These are phyloP conservation scores for Alexandromys fortis DNA, from an alignment of 2,113 vertebrate species.

Conservation along the genomic window DNA sequence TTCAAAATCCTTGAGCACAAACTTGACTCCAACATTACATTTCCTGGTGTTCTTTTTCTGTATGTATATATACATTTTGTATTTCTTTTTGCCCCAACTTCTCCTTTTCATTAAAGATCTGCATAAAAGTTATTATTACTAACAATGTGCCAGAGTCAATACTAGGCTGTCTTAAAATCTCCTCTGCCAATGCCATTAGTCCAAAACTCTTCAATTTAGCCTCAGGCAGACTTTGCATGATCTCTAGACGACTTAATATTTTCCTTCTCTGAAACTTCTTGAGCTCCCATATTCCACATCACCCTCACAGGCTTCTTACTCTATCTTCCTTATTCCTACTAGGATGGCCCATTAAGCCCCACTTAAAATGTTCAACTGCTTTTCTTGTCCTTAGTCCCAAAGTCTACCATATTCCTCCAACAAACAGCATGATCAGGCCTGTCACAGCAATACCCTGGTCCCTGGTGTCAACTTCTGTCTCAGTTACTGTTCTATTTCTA, in stretches of 20 bases:
- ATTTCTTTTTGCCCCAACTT: too few species aligned
- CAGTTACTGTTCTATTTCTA: too few species aligned
- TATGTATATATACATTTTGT: too few species aligned
- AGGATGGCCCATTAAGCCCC: neutral
- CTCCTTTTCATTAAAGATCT: too few species aligned
- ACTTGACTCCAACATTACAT: too few species aligned
- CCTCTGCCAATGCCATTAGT: neutral
- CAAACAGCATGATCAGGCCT: neutral
- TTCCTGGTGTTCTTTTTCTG: too few species aligned
- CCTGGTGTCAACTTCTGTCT: too few species aligned
- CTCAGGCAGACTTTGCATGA: neutral
- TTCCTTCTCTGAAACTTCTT: neutral
- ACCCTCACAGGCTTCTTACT: neutral
- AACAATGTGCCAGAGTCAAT: neutral
- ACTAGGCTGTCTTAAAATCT: neutral
- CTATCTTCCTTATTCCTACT: neutral
- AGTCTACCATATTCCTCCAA: neutral
- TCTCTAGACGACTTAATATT: neutral
- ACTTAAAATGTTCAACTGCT: neutral
- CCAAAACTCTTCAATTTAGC: neutral
- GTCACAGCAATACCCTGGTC: too few species aligned
- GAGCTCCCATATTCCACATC: neutral
- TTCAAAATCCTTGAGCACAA: too few species aligned
- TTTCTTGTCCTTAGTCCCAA: too few species aligned
- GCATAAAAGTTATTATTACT: neutral